A percentile compares a stretch with the other conserved stretches of the same genome.
These are phyloP conservation scores for Siniperca obscura DNA, from an alignment of 2,797 vertebrate species.

Conservation along the genomic window DNA sequence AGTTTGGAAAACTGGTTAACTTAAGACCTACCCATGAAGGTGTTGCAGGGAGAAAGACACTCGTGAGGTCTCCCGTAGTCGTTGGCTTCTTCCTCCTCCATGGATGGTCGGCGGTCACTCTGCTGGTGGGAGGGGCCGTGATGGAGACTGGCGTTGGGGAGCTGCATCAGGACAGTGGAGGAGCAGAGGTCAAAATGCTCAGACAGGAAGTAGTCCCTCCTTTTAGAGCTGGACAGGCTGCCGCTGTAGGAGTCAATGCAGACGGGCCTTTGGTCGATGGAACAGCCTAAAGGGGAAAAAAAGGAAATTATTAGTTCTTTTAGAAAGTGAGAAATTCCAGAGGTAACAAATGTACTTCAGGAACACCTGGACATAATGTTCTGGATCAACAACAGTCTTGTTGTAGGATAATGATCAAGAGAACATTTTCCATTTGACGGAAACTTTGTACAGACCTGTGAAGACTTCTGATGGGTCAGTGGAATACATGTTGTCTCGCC, in stretches of 20 bases:
- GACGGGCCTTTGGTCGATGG: slow-evolving; percentile 81
- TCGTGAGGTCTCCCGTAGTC: slow-evolving; percentile 82
- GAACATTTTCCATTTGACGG: background rate
- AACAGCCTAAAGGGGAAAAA: slow-evolving; percentile 79
- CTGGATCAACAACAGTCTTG: background rate
- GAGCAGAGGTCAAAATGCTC: slow-evolving; percentile 86
- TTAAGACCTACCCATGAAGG: slow-evolving; percentile 90
- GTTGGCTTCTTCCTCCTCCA: slow-evolving; percentile 77
- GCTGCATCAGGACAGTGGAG: slow-evolving; percentile 76
- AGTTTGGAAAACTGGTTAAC: rapidly evolving
- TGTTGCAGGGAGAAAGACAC: slow-evolving; percentile 70
- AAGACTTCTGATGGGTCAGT: slow-evolving; percentile 86
- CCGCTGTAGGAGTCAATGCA: slow-evolving; percentile 83
- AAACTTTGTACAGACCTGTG: slow-evolving; percentile 81
- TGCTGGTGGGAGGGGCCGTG: slow-evolving; percentile 71
- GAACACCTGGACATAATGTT: background rate
- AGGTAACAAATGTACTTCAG: background rate
- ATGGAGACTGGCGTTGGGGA: slow-evolving; percentile 71
- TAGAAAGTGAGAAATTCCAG: background rate
- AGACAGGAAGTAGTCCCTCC: slow-evolving; percentile 84
- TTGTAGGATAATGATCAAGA: background rate
- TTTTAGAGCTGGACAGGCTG: slow-evolving; percentile 81
- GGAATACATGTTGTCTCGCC: slow-evolving; percentile 84
- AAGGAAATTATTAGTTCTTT: background rate
- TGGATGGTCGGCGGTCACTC: slow-evolving; percentile 74